A percentile compares a stretch with the other conserved stretches of the same genome.
phyloP scores from a whole-genome alignment of 2,888 invertebrate genomes.

The Trilocha varians region DNA sequence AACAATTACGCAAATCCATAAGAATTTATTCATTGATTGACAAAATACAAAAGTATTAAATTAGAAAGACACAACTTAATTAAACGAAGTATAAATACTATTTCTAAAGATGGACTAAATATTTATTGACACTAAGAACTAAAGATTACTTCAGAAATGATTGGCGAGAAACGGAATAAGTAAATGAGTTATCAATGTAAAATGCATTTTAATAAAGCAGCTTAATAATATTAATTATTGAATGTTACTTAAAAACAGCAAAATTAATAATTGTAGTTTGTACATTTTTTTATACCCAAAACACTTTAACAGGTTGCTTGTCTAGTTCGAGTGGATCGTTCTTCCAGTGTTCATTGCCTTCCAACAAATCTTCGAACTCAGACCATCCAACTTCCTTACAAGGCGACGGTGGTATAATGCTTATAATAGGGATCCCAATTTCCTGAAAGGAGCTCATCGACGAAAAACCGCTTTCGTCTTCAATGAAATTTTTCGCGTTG shows the following conservation, averaged over 20 bases:
- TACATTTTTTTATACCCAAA: conserved; percentile 55
- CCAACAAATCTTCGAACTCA: conserved; percentile 35
- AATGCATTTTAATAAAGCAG: conserved; percentile 3
- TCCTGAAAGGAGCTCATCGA: conserved; percentile 90
- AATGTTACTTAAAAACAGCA: conserved; percentile 12
- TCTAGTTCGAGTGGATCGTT: conserved; percentile 41
- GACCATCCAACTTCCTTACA: conserved; percentile 54
- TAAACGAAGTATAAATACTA: conserved; percentile 19
- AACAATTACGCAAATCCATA: conserved; percentile 7
- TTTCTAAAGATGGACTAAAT: conserved; percentile 8
- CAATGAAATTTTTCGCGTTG: conserved; percentile 57
- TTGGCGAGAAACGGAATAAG: no score
- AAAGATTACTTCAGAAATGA: not conserved
- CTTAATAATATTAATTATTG: not conserved
- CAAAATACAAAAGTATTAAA: conserved; percentile 14
- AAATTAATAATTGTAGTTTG: conserved; percentile 24
- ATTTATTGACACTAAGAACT: not conserved
- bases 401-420: conserved; percentile 62
- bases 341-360: conserved; percentile 50
- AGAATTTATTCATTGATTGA: conserved; percentile 16
- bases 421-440: conserved; percentile 78
- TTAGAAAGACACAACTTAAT: conserved; percentile 9
- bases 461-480: conserved; percentile 90
- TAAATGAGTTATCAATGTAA: no score
- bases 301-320: conserved; percentile 58